Base-by-base conservation (phyloP, 92 coral and sea anemone genomes). In the Desmophyllum pertusum region DNA sequence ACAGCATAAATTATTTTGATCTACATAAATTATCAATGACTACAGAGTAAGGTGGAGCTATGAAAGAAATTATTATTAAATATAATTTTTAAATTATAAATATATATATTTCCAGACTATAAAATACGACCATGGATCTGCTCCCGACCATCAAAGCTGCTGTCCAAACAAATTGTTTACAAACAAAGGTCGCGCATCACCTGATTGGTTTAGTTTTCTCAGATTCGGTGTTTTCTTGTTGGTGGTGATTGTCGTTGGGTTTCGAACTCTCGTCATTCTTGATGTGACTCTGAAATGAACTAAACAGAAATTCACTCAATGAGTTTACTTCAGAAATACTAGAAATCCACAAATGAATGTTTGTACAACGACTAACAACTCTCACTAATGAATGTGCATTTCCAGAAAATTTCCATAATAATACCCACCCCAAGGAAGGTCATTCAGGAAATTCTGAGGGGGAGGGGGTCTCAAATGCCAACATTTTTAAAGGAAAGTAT, bases 201-300 rank as follows among this genome's bases (percentile, higher is more conserved):
- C 85, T 81, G 70, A 70, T 38, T 38, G 78, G 52, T 17, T 57
- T 81, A 42, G 74, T 19, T 81, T 81, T 81, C 57, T 81, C 85
- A 5, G 19, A 1, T 50, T 81, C 85, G 0, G 70, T 29, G 23
- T 29, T 69, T 52, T 81, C 85, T 72, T 70, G 78, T 10, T 70
- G 85, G 18, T 27, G 23, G 18, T 70, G 61, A 33, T 10, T 29
- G 36, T 55, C 71, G 68, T 55, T 72, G 50, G 48, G 25, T 38
- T 59, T 36, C 11, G 19, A 9, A 71, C 36, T 21, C 29, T 82
- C n/a, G n/a, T n/a, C 71, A 29, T 38, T 30, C 51, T 75, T 89
- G 30, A 89, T 75, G 65, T 85, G 90, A 70, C 93, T 89, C 43
- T 85, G 87, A 77, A 89, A 89, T 18, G 93, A 66, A 18, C 93